A percentile compares a stretch with the other conserved stretches of the same genome.
Evolutionary conservation across 2,888 invertebrate species (phyloP).

Genomic region (Ochlodes sylvanus): DNA sequence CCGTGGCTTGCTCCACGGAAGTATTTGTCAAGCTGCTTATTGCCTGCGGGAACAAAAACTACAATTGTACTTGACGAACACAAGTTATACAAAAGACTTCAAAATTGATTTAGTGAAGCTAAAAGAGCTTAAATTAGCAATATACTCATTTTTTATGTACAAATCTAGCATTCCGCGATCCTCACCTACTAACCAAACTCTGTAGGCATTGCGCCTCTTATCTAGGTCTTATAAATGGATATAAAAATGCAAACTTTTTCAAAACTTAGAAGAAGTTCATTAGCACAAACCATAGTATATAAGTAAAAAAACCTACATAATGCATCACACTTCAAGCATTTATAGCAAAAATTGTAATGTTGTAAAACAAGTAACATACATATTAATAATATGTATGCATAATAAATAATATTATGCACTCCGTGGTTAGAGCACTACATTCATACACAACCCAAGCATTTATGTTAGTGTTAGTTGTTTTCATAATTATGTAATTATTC

Average conservation of each 20-base stretch:
- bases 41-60: conserved; percentile 81
- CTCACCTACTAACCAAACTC: conserved; percentile 4
- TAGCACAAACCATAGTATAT: conserved; percentile 3
- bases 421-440: conserved; percentile 17
- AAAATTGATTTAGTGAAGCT: not conserved
- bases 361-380: not conserved
- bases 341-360: conserved; percentile 9
- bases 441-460: conserved; percentile 19
- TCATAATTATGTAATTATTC: not conserved
- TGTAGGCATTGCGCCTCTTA: not conserved
- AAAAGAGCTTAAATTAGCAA: not conserved
- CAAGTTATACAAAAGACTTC: not conserved
- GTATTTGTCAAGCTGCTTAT: conserved; percentile 91
- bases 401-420: not conserved
- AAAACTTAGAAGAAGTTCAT: not conserved
- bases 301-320: conserved; percentile 3
- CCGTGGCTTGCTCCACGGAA: conserved; percentile 81
- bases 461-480: conserved; percentile 17
- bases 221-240: not conserved
- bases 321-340: conserved; percentile 29
- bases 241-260: conserved; percentile 7
- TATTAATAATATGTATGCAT: not conserved
- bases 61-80: not conserved
- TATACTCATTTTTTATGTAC: not conserved
- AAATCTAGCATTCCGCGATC: conserved; percentile 23